A percentile compares a stretch with the other conserved stretches of the same genome.
Evolutionary conservation across 2,113 vertebrate genomes (phyloP).

Genomic region (Cebidichthys violaceus): DNA sequence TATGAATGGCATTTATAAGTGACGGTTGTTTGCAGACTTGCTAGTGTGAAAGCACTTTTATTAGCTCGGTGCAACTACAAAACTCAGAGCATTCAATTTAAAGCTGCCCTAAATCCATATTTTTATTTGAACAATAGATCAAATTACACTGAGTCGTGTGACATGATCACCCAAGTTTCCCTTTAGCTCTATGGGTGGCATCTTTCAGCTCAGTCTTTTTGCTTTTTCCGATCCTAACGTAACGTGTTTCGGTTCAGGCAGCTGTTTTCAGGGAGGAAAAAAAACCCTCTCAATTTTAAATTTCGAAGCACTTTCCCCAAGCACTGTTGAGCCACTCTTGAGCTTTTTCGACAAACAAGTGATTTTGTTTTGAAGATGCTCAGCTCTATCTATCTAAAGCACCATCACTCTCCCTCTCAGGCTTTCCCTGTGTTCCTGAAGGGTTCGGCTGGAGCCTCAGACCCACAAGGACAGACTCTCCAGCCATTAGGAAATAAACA

Average conservation of each 20-base stretch:
- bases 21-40: not conserved
- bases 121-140: not conserved
- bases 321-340: not conserved
- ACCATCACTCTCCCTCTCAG: constrained; percentile 7
- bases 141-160: not conserved
- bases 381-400: constrained; percentile 23
- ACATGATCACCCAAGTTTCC: not conserved
- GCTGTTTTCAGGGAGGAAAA: not conserved
- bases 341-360: constrained; percentile 19
- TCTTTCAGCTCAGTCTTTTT: not conserved
- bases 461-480: constrained; percentile 11
- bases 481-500: constrained; percentile 49
- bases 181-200: not conserved
- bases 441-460: constrained; percentile 22
- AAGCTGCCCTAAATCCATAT: not conserved
- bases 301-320: constrained; percentile 4
- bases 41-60: not conserved
- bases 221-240: too few species aligned
- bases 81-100: not conserved
- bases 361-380: constrained; percentile 41
- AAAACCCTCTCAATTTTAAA: not conserved
- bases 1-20: not conserved
- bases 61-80: not conserved
- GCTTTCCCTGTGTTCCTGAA: not conserved
- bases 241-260: not conserved